These are phyloP conservation scores for Rhabdornis inornatus DNA, from an alignment of 2,113 vertebrate species.

Conservation along the genomic window DNA sequence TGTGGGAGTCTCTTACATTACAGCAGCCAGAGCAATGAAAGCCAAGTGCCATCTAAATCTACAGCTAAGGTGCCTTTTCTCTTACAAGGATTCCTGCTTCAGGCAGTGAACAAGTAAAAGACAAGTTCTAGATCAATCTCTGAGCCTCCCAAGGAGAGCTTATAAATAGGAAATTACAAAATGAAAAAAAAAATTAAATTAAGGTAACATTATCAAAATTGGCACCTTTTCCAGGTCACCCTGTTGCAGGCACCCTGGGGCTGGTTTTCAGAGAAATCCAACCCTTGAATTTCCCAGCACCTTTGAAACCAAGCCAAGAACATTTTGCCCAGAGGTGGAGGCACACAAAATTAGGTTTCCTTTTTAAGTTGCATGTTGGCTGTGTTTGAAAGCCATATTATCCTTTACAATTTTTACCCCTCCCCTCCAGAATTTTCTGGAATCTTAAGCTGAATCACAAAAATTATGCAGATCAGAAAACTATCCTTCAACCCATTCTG, in stretches of 20 bases:
- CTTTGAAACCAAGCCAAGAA: not conserved
- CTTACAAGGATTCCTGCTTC: not conserved
- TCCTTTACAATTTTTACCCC: not conserved
- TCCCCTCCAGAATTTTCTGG: not conserved
- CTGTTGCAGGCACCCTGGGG: not conserved
- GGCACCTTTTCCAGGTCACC: not conserved
- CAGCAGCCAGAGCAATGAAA: fast-evolving
- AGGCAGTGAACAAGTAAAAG: not conserved
- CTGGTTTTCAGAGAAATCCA: not conserved
- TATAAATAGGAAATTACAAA: not conserved
- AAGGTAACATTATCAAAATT: not conserved
- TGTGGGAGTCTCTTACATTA: not conserved
- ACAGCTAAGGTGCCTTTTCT: not conserved
- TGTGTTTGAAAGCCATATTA: constrained; percentile 26
- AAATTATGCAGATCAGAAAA: not conserved
- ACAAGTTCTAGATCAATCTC: not conserved
- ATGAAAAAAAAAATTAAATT: not conserved
- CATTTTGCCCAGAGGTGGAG: not conserved
- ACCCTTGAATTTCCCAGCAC: not conserved
- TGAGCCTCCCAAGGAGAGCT: not conserved
- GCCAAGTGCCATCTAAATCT: fast-evolving
- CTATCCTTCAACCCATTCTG: not conserved
- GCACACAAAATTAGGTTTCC: not conserved
- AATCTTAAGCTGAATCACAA: not conserved
- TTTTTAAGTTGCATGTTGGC: not conserved